Evolutionary conservation across 92 coral and sea anemone species (phyloP).

Genomic region (Zoanthus gigantus): DNA sequence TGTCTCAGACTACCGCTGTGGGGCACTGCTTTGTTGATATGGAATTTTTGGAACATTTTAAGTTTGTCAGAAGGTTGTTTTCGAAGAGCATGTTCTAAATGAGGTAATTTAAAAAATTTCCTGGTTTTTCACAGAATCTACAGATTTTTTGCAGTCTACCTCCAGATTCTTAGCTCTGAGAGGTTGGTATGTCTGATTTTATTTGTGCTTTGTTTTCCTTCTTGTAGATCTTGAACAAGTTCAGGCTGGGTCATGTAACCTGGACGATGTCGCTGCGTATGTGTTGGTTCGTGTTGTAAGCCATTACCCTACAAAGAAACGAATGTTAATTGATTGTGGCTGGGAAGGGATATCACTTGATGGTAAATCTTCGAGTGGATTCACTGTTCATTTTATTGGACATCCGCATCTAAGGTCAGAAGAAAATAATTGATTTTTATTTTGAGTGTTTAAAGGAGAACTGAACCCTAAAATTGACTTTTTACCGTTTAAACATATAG

Average conservation of each 20-base stretch:
- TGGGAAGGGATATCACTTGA: slow-evolving; percentile 91
- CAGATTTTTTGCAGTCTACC: too few species aligned
- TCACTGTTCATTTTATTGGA: slow-evolving; percentile 81
- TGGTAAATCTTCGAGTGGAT: slow-evolving; percentile 78
- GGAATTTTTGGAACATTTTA: too few species aligned
- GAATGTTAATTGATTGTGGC: slow-evolving; percentile 92
- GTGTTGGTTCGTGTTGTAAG: slow-evolving; percentile 92
- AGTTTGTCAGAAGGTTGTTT: too few species aligned
- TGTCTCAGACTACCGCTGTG: too few species aligned
- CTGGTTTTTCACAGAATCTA: too few species aligned
- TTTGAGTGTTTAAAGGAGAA: background rate
- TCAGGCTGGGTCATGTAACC: slow-evolving; percentile 77
- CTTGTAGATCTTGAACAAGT: slow-evolving; percentile 80
- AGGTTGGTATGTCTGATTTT: too few species aligned
- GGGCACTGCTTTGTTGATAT: too few species aligned
- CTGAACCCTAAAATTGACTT: too few species aligned
- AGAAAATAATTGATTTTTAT: background rate
- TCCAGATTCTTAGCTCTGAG: too few species aligned
- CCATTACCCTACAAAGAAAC: slow-evolving; percentile 79
- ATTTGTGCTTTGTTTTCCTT: background rate
- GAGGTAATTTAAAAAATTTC: too few species aligned
- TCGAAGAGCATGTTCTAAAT: too few species aligned
- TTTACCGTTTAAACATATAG: too few species aligned
- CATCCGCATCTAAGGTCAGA: slow-evolving; percentile 89
- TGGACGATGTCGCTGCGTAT: slow-evolving; percentile 82